Evolutionary conservation across 2,797 vertebrate genomes (phyloP), one percentile per base, ranked within the genome.

Genomic region (Diplodus puntazzo): DNA sequence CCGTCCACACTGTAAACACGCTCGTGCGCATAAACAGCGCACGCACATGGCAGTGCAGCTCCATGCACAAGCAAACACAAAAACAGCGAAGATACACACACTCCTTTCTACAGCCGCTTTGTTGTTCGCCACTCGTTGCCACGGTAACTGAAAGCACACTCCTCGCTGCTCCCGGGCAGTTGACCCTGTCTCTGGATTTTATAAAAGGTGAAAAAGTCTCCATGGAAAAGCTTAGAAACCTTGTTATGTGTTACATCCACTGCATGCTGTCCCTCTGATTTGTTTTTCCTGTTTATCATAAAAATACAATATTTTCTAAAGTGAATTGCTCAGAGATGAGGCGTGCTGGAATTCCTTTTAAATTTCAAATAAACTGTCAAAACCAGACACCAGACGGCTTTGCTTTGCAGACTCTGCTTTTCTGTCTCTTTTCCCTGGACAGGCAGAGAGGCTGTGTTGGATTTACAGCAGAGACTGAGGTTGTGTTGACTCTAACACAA

Each of bases 81-180:
- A 76, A 18, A 60, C 39, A 49, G 7, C 34, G 43, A 42, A 42
- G 2, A 27, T 34, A 69, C 61, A 57, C 42, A 30, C 54, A 49
- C n/a, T 5, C 11, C 2, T 52, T 23, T 58, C 63, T 16, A 14
- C 59, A 78, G 64, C 69, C 65, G 8, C 60, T 68, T 60, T 48
- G 70, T 71, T 74, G 86, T 86, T 85, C 34, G 58, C 10, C 2
- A 12, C 49, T 18, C 9, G 65, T 93, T 72, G 61, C 89, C 79
- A 81, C 81, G 75, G 91, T 59, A 87, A 92, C 92, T 78, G 70
- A 83, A 90, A 89, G 79, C 71, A 61, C 80, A 73, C 81, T 82
- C 53, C 34, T 34, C 8, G 34, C 34, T 30, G 61, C 23, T 85
- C 42, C 62, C 79, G 77, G 75, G 73, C 76, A 77, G 64, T 52